Conservation (phyloP, 2,888 invertebrate species). For the Machimus atricapillus region DNA sequence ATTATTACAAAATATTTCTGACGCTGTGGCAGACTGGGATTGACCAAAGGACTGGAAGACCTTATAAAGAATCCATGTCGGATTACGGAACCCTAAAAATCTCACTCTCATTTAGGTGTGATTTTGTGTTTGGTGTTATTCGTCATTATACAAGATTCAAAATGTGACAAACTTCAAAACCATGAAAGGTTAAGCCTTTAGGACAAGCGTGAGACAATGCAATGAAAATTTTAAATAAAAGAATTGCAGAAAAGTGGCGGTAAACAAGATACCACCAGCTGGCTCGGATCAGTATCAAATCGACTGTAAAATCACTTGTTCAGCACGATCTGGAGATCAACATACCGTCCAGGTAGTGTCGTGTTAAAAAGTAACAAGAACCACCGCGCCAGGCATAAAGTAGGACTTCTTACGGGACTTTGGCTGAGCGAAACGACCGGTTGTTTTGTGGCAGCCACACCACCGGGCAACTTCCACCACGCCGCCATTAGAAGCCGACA, state of each 20-base stretch:
- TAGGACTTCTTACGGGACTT: slow-evolving; percentile 8
- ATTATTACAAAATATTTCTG: no score
- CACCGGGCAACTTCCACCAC: neutral
- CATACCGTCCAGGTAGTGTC: neutral
- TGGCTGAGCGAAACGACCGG: neutral
- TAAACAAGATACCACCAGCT: neutral
- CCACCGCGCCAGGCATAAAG: neutral
- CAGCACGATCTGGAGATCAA: slow-evolving; percentile 1
- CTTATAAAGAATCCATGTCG: no score
- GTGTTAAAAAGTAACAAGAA: neutral
- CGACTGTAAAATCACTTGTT: slow-evolving; percentile 16
- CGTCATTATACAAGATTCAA: neutral
- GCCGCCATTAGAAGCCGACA: neutral
- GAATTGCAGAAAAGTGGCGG: neutral
- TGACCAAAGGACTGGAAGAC: no score
- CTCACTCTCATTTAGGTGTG: no score
- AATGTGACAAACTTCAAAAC: neutral
- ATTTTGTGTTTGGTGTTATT: neutral
- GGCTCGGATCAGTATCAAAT: slow-evolving; percentile 3
- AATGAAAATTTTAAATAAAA: neutral
- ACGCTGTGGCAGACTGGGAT: no score
- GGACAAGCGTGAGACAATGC: neutral
- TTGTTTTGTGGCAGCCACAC: neutral
- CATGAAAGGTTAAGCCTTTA: neutral
- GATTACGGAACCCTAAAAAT: no score